Evolutionary conservation across 2,797 vertebrate genomes (phyloP), one percentile per base, ranked within the genome.

Genomic region (Anguilla obscura): DNA sequence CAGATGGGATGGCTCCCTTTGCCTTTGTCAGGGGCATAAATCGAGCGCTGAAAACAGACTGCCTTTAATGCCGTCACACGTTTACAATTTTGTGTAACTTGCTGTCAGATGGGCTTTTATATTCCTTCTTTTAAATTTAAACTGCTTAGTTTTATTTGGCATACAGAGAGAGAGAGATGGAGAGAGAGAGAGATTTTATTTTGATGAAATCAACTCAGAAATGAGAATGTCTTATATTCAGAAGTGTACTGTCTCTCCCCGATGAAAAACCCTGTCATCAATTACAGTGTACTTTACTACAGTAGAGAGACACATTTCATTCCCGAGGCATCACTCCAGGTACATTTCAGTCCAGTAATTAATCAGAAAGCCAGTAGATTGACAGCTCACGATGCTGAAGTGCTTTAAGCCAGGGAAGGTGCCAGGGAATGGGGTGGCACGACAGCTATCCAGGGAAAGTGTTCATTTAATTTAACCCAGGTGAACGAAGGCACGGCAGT

Each of bases 381-480:
- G 45, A 52, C 80, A 50, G 48, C 45, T 12, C 48, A 50, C 7
- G 12, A 8, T 50, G 9, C 40, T 50, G 21, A 3, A 52, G 48
- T 12, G 1, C 12, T 14, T 7, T 24, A 50, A 21, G 80, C 40
- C 40, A 83, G 33, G 5, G 74, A 36, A 40, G 36, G 10, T 45
- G 30, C 14, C 74, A 40, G 33, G 0, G 12, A 36, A 40, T 21
- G 3, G 3, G 36, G 33, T 40, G 16, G 33, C 45, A 50, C 24
- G 52, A 50, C 1, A 12, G 21, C n/a, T 50, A 2, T 95, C 74
- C 10, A 8, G 74, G 30, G 14, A 50, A 16, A 82, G 45, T 48
- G 12, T 71, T 88, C n/a, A 86, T 82, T 48, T 50, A 16, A 86
- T 82, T 48, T 50, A 85, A 54, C 27, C 83, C 71, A 71, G 66